These are phyloP conservation scores for Dryocosmus kuriphilus DNA, from an alignment of 2,888 invertebrate species.

Conservation along the genomic window DNA sequence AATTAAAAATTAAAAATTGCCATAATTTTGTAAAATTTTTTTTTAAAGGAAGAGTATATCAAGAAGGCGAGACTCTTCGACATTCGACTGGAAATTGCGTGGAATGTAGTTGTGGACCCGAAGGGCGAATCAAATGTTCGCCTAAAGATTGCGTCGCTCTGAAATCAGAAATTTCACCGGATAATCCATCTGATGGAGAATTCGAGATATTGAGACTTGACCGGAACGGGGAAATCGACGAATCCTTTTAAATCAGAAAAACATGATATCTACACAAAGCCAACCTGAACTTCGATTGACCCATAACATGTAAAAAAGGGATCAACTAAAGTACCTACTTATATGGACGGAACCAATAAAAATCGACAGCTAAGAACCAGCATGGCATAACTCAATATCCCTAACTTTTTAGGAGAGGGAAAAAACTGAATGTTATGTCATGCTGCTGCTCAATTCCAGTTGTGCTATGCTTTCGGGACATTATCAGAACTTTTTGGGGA, in stretches of 20 bases:
- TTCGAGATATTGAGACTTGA: slow-evolving; percentile 70
- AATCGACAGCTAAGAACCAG: no score
- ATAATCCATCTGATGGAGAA: slow-evolving; percentile 64
- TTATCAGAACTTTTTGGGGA: no score
- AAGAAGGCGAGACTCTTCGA: slow-evolving; percentile 83
- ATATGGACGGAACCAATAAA: slow-evolving; percentile 1
- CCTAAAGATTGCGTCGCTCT: slow-evolving; percentile 72
- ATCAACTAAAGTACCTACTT: slow-evolving; percentile 1
- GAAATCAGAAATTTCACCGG: slow-evolving; percentile 66
- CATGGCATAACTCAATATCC: no score
- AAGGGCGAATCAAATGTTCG: slow-evolving; percentile 76
- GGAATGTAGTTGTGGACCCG: slow-evolving; percentile 84
- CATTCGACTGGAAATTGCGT: slow-evolving; percentile 86
- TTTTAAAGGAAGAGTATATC: slow-evolving; percentile 81
- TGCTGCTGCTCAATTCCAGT: no score
- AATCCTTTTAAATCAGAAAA: slow-evolving; percentile 64
- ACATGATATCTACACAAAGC: slow-evolving; percentile 11
- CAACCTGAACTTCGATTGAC: neutral
- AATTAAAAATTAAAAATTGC: no score
- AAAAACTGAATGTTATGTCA: no score
- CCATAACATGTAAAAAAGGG: neutral
- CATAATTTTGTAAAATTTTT: slow-evolving; percentile 24
- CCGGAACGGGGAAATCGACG: slow-evolving; percentile 69
- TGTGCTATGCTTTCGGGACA: no score
- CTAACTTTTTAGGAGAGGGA: no score